Base-by-base conservation (phyloP, 2,888 invertebrate species). In the Mythimna lalbum region DNA sequence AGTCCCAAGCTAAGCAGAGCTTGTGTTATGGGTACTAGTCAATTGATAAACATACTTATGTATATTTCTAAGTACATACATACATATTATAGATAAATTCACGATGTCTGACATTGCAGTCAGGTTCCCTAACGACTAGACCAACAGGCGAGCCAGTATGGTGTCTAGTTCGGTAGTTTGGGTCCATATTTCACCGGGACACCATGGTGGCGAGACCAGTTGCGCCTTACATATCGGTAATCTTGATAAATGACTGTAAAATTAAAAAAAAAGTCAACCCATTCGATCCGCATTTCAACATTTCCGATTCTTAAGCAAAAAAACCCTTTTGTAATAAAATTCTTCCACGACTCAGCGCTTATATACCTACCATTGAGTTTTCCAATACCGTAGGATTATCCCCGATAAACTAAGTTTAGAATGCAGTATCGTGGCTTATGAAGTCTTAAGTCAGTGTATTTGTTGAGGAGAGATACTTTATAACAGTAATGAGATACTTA, bases 361-460 rank as follows among this genome's bases (percentile, higher is more conserved):
- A 6, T 61, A 63, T 52, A 49, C 39, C 60, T 53, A 52, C 50
- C 62, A 82, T 69, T 61, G 63, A 62, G 49, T 69, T 78, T 82
- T 81, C 71, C 71, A 82, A 82, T 82, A 82, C 67, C 69, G 21
- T n/a, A 31, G 77, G 80, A 80, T 82, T 74, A 82, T 80, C 82
- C 70, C 27, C 56, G 39, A 62, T 71, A 72, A 80, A 74, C 69
- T 82, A 59, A 74, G 71, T 82, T 74, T 66, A 72, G 76, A 76
- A 79, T 76, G 72, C 79, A 81, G 73, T 79, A 81, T 60, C 72
- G 64, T 47, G 65, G 62, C 57, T 77, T 77, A 65, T 12, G 49
- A 49, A 53, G 70, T 43, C 76, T 63, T 69, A 74, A 63, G 69
- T 50, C 70, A 9, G 43, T 70, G 70, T 75, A 75, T 76, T 75